Base-by-base conservation (phyloP, 2,113 vertebrate species). In the Passer domesticus region DNA sequence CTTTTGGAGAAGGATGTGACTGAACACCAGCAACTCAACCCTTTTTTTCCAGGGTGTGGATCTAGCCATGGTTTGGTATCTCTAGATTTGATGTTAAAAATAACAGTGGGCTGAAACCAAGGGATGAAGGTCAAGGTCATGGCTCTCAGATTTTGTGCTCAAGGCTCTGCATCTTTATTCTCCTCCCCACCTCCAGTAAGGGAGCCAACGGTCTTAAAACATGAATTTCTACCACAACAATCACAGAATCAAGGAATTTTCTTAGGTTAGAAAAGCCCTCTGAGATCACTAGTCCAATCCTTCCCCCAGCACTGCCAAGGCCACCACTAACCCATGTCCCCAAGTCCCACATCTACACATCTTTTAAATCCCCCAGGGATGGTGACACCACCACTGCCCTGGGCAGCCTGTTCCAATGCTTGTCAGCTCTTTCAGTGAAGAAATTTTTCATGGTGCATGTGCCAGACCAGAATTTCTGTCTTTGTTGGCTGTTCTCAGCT, bases 221-320 rank as follows among this genome's bases (percentile, higher is more conserved):
- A 13, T 0, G 0, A 69, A 80, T 39, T 83, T 21, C 37, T 69
- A 31, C 43, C 9, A 3, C 10, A 35, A 17, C 3, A 47, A 21
- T 33, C 49, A 70, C 2, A 53, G 70, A 46, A 67, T 14, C 19
- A 21, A 2, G 17, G 56, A 59, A n/a, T 39, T 39, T 74, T 33
- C 53, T 24, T 15, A 21, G 31, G 27, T 28, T 62, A n/a, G 49
- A 63, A 56, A 63, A 77, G 22, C 7, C 31, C 19, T 44, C 11
- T 9, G 8, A 70, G 56, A 21, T 11, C 31, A 76, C 1, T 3
- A 63, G 43, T 17, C 22, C 7, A 10, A 44, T 11, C 15, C 15
- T 49, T 63, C 4, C 27, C 56, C 13, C 18, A 63, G 35, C 31
- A 63, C 43, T 33, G 56, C 25, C 49, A 63, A 77, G 55, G 10